Evolutionary conservation across 1,140 invertebrate species (phyloP).

Genomic region (Octopus bimaculoides): DNA sequence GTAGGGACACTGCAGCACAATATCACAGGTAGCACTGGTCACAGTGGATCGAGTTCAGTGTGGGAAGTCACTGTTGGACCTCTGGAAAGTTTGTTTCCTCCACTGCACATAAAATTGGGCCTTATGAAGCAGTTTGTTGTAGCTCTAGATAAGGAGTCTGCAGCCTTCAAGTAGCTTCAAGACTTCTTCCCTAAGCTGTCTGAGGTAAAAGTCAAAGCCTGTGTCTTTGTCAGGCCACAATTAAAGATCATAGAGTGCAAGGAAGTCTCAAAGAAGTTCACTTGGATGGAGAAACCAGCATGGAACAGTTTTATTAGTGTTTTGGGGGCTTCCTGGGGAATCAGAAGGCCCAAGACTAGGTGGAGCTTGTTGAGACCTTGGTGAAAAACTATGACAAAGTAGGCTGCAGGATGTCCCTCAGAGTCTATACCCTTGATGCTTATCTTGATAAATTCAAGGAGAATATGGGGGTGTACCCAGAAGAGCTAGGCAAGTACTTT

Average conservation of each 20-base stretch:
- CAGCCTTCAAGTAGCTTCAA: neutral
- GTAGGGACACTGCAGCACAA: too few species aligned
- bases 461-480: neutral
- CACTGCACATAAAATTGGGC: too few species aligned
- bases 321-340: neutral
- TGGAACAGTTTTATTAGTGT: neutral
- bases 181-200: neutral
- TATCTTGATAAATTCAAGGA: conserved; percentile 1
- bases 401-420: neutral
- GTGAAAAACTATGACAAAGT: neutral
- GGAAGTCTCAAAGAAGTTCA: neutral
- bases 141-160: neutral
- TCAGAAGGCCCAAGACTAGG: neutral
- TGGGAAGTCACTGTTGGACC: too few species aligned
- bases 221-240: neutral
- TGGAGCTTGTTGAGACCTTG: neutral
- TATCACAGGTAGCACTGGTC: too few species aligned
- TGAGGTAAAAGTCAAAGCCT: neutral
- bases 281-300: neutral
- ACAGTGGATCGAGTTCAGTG: too few species aligned
- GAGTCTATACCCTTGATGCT: neutral
- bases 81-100: too few species aligned
- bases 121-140: neutral
- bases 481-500: neutral
- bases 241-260: neutral